Base-by-base conservation (phyloP, 2,888 invertebrate species). In the Lordiphosa andalusiaca region DNA sequence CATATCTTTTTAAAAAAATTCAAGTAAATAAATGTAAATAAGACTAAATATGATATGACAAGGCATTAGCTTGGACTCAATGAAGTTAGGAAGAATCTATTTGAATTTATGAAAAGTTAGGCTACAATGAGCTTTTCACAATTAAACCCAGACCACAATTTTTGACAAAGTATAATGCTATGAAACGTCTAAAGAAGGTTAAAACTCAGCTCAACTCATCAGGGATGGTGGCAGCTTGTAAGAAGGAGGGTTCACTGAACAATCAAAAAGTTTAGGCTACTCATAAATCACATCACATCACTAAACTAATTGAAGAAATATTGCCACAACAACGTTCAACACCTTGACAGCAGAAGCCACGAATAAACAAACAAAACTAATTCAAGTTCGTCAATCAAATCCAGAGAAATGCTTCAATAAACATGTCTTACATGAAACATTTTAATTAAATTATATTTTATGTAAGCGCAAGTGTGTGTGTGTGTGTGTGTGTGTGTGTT, bases 351-450 rank as follows among this genome's bases (percentile, higher is more conserved):
- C 49, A 53, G 64, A 69, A 65, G 72, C 66, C 80, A 61, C 80
- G 82, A 74, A 78, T 75, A 71, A 82, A 71, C 72, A 82, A 82
- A 78, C 67, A 69, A 74, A 78, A 36, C 33, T 23, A 64, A 46
- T 53, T 67, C 71, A 62, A 60, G 77, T 74, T 69, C 80, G 76
- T 77, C 76, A 82, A 77, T 77, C 76, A 77, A 77, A 82, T 74
- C 58, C 46, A 41, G 52, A 58, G 73, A 75, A 76, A 75, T 72
- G 77, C 66, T 73, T 84, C 82, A 84, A 81, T 84, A 80, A 80
- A 73, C 84, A 76, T 83, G 84, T 83, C 84, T 78, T 76, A 78
- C 84, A 81, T 73, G 81, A 81, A 80, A 84, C 82, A 80, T 76
- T 80, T 80, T 80, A 80, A 80, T 80, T 80, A 80, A 80, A 80